Conservation (phyloP, 2,113 vertebrate genomes). For the Misgurnus anguillicaudatus region DNA sequence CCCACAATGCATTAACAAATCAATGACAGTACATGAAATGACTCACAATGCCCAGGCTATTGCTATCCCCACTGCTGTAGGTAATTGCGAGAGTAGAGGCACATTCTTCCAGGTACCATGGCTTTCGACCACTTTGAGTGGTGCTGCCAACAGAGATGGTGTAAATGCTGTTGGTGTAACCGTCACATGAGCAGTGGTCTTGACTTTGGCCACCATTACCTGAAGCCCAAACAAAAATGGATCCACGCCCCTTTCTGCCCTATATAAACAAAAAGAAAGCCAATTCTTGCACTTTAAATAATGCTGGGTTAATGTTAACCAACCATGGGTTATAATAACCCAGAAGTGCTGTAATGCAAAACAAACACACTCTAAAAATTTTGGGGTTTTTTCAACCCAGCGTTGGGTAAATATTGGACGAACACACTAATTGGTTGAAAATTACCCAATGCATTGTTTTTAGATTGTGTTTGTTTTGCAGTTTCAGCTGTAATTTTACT, state of each 20-base stretch:
- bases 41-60: conserved; percentile 81
- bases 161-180: conserved; percentile 94
- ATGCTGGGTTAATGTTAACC: too few species aligned
- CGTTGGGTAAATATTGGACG: too few species aligned
- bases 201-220: conserved; percentile 87
- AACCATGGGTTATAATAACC: too few species aligned
- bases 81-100: conserved; percentile 88
- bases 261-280: conserved; percentile 51
- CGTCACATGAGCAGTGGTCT: conserved; percentile 92
- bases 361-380: too few species aligned
- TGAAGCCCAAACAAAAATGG: conserved; percentile 90
- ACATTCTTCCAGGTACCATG: conserved; percentile 88
- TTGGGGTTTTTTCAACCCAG: too few species aligned
- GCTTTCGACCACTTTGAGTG: conserved; percentile 75
- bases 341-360: too few species aligned
- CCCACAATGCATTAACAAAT: background rate
- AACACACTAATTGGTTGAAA: too few species aligned
- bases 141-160: conserved; percentile 90
- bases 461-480: too few species aligned
- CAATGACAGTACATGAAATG: background rate
- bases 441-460: too few species aligned
- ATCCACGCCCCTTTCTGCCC: conserved; percentile 89
- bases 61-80: conserved; percentile 80
- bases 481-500: too few species aligned
- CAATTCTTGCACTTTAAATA: too few species aligned